Percentiles rank a stretch among this genome's conserved stretches.
These are phyloP conservation scores for Eupleurogrammus muticus DNA, from an alignment of 2,797 vertebrate species.

Conservation along the genomic window DNA sequence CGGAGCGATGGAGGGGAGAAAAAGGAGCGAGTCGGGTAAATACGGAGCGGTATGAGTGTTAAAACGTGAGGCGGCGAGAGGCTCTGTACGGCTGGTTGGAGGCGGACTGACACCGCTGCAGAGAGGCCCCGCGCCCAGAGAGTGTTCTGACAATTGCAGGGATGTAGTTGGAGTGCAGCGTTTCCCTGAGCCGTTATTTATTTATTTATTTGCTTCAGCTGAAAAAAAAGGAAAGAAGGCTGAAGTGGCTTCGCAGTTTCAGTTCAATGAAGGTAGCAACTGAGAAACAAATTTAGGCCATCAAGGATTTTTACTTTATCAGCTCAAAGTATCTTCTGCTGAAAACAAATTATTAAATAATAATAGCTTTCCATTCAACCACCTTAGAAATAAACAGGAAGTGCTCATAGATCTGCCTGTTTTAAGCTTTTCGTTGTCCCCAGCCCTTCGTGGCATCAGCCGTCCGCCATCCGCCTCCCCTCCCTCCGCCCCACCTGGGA, in stretches of 20 bases:
- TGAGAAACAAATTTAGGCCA: slow-evolving; percentile 21
- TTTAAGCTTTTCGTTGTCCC: slow-evolving; percentile 18
- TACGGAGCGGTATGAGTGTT: slow-evolving; percentile 4
- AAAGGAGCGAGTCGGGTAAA: slow-evolving; percentile 6
- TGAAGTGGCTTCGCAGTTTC: slow-evolving; percentile 15
- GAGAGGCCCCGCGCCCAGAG: slow-evolving; percentile 34
- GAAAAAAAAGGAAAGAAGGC: slow-evolving; percentile 7
- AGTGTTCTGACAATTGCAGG: slow-evolving; percentile 8
- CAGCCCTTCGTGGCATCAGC: slow-evolving; percentile 44
- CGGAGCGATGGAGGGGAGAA: slow-evolving; percentile 7
- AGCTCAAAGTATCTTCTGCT: not conserved
- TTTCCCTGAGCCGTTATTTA: not conserved
- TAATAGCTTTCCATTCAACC: no score
- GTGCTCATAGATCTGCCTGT: not conserved
- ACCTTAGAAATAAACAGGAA: no score
- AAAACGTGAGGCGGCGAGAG: slow-evolving; percentile 2
- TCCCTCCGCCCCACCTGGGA: slow-evolving; percentile 2
- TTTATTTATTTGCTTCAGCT: not conserved
- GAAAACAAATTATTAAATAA: no score
- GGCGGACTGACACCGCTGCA: slow-evolving; percentile 47
- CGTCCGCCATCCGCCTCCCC: slow-evolving; percentile 30
- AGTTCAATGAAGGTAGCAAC: slow-evolving; percentile 15
- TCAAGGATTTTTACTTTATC: not conserved
- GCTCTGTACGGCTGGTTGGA: slow-evolving; percentile 24
- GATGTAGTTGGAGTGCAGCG: slow-evolving; percentile 4